These are phyloP conservation scores for Chloroceryle aenea DNA, from an alignment of 2,113 vertebrate species.

Conservation along the genomic window DNA sequence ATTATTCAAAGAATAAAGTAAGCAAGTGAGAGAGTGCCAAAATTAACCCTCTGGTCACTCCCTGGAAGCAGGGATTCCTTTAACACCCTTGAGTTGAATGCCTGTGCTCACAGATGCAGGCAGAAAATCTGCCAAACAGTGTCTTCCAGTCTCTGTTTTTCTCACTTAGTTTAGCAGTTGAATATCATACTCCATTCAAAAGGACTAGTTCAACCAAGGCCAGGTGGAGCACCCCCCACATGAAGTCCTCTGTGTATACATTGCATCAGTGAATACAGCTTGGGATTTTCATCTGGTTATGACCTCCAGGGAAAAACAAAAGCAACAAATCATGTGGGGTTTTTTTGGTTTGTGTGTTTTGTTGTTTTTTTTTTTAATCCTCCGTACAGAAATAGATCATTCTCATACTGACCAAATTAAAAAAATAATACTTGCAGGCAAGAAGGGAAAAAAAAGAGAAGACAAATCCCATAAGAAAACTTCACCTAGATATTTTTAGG, in stretches of 20 bases:
- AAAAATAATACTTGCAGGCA: not conserved
- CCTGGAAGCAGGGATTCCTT: not conserved
- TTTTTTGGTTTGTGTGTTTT: not conserved
- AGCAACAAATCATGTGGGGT: not conserved
- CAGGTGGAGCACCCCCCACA: not conserved
- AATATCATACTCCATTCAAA: not conserved
- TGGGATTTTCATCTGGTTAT: not conserved
- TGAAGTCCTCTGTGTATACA: not conserved
- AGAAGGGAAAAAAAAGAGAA: not conserved
- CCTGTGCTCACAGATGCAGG: not conserved
- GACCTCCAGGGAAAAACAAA: not conserved
- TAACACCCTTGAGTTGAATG: not conserved
- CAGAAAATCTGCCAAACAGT: not conserved
- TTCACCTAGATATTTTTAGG: not conserved
- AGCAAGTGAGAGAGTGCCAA: not conserved
- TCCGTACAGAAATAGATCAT: not conserved
- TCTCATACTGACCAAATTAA: not conserved
- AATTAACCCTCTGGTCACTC: slow-evolving; percentile 41
- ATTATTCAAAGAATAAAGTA: slow-evolving; percentile 56
- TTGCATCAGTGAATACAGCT: not conserved
- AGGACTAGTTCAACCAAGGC: not conserved
- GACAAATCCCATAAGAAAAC: not conserved
- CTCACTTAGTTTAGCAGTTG: not conserved
- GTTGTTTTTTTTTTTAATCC: not conserved
- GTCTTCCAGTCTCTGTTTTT: not conserved